Evolutionary conservation across 2,113 vertebrate species (phyloP), one percentile per base, ranked within the genome.

Genomic region (Pluvianellus socialis): DNA sequence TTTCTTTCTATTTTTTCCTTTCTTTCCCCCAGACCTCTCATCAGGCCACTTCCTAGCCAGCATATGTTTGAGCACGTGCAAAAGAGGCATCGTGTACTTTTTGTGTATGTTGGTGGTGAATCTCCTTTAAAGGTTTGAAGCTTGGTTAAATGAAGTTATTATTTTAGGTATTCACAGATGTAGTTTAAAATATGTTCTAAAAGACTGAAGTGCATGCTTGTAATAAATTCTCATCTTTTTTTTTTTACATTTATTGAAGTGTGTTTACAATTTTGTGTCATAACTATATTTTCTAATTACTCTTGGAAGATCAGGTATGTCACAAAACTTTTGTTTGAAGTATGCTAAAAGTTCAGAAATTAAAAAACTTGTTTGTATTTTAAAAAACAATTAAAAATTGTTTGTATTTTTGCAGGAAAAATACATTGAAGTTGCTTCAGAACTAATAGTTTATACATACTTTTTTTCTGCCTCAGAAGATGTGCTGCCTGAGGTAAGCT

Each of bases 391-490:
- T 38, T 38, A 8, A 8, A 8, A 38, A 33, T 61, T 79, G 45
- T 96, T 77, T 47, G 42, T 96, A 52, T 97, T 92, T 94, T 97
- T 97, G 90, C 98, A 99, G 99, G 99, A 99, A 97, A 99, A 99
- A 95, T 99, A 99, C 96, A 98, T 98, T 79, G 99, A 99, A 77
- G 99, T 99, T 82, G 99, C 99, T 74, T 98, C 99, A 50, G 99
- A 99, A 98, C 98, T 99, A 97, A 99, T 99, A 79, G 99, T 99
- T 63, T 99, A 99, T 95, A 99, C 99, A 0, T 99, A 99, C 92
- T 99, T 99, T 98, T 99, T 99, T 98, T 99, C 99, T 45, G 99
- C 99, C 71, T 98, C 98, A 72, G 99, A 99, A 98, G 99, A 99
- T 38, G 98, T 99, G 53, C 94, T 99, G 81, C 99, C 99, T 52